Evolutionary conservation across 2,797 vertebrate genomes (phyloP).

Genomic region (Pseudomugil tenellus): DNA sequence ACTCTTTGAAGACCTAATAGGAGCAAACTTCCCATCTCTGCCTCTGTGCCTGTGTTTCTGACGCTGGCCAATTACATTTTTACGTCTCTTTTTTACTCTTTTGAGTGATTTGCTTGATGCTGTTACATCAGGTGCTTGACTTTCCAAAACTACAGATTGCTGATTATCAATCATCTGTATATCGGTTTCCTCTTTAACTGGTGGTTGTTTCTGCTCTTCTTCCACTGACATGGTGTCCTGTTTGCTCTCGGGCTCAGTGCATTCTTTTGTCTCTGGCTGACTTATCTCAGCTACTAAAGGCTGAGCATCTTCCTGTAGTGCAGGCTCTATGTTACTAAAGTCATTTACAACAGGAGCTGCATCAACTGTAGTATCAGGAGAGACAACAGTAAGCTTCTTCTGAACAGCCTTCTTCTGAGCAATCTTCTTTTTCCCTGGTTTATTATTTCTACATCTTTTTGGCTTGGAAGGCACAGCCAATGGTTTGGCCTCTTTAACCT

Average conservation of each 20-base stretch:
- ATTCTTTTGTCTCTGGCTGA: slow-evolving; percentile 45
- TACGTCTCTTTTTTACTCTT: slow-evolving; percentile 80
- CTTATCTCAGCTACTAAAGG: slow-evolving; percentile 39
- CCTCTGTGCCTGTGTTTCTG: slow-evolving; percentile 75
- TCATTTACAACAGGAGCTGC: slow-evolving; percentile 54
- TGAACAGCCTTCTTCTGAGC: slow-evolving; percentile 54
- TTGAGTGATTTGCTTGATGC: slow-evolving; percentile 55
- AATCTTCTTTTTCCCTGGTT: slow-evolving; percentile 63
- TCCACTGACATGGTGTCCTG: slow-evolving; percentile 51
- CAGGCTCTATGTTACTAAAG: slow-evolving; percentile 36
- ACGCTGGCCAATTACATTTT: slow-evolving; percentile 78
- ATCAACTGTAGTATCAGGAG: slow-evolving; percentile 52
- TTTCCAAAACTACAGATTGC: slow-evolving; percentile 63
- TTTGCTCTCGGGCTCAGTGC: slow-evolving; percentile 42
- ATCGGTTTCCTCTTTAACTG: slow-evolving; percentile 75
- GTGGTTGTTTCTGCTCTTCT: slow-evolving; percentile 52
- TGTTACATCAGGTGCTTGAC: slow-evolving; percentile 46
- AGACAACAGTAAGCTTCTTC: slow-evolving; percentile 62
- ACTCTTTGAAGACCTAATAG: slow-evolving; percentile 49
- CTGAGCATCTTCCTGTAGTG: slow-evolving; percentile 46
- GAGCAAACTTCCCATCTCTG: slow-evolving; percentile 70
- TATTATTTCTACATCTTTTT: slow-evolving; percentile 66
- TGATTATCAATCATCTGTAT: slow-evolving; percentile 67
- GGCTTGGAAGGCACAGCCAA: slow-evolving; percentile 72
- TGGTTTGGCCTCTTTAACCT: slow-evolving; percentile 62